Conservation (phyloP, 1,140 invertebrate genomes). For the Drosophila albomicans region DNA sequence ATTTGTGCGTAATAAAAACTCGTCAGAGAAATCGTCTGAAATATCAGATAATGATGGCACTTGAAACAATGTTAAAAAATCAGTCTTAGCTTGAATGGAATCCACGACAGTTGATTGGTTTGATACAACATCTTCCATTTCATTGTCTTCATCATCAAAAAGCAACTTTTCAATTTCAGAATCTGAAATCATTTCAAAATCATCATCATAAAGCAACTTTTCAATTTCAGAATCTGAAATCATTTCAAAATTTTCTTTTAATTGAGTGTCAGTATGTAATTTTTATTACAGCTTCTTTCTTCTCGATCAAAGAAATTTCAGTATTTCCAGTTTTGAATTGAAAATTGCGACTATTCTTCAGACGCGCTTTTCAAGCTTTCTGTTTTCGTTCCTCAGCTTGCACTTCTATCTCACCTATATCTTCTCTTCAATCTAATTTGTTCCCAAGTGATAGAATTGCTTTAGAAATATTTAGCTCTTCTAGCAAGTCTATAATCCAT, state of each 20-base stretch:
- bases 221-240: constrained; percentile 2
- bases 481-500: too few species aligned
- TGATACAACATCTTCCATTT: background rate
- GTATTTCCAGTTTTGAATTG: constrained; percentile 13
- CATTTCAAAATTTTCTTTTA: background rate
- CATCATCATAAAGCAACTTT: constrained; percentile 7
- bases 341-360: constrained; percentile 20
- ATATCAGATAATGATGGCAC: too few species aligned
- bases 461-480: too few species aligned
- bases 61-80: too few species aligned
- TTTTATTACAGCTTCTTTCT: too few species aligned
- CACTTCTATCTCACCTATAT: background rate
- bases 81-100: too few species aligned
- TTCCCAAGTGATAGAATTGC: too few species aligned
- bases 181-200: background rate
- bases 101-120: too few species aligned
- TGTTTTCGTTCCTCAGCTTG: background rate
- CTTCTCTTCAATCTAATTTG: too few species aligned
- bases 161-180: constrained; percentile 3
- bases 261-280: too few species aligned
- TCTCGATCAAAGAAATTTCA: background rate
- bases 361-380: background rate
- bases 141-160: constrained; percentile 18
- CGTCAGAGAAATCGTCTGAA: too few species aligned
- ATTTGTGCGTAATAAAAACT: too few species aligned